phyloP scores from a whole-genome alignment of 2,797 vertebrate genomes.

The Decapterus maruadsi region DNA sequence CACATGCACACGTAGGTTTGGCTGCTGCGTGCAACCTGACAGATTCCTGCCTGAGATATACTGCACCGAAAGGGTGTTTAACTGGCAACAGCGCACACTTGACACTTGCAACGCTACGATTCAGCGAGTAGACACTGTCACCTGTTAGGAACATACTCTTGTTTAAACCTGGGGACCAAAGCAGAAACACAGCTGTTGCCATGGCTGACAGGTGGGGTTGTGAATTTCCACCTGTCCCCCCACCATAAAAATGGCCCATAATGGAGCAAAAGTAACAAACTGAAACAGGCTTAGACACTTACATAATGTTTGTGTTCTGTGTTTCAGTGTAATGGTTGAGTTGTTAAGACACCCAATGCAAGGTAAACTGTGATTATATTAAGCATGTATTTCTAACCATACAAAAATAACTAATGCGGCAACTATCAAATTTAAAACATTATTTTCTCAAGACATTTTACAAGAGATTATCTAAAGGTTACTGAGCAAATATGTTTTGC shows the following conservation, averaged over 20 bases:
- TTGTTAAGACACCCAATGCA: background rate
- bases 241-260: conserved; percentile 45
- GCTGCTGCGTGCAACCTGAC: conserved; percentile 28
- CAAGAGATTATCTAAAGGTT: conserved; percentile 15
- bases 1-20: conserved; percentile 37
- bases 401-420: too few relatives aligned
- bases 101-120: conserved; percentile 50
- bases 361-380: conserved; percentile 13
- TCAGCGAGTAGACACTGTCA: conserved; percentile 67
- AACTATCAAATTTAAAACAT: too few relatives aligned
- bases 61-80: conserved; percentile 59
- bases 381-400: background rate
- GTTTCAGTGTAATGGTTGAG: background rate
- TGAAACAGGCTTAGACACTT: background rate
- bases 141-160: conserved; percentile 69
- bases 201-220: conserved; percentile 63
- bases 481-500: conserved; percentile 26
- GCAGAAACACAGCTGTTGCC: conserved; percentile 69
- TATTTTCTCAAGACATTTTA: background rate
- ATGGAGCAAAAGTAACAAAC: conserved; percentile 29
- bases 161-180: conserved; percentile 58
- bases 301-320: background rate
- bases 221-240: conserved; percentile 55
- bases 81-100: conserved; percentile 50
- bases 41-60: conserved; percentile 43